Base-by-base conservation (phyloP, 64 coral and sea anemone genomes). In the Trachythela sp. region DNA sequence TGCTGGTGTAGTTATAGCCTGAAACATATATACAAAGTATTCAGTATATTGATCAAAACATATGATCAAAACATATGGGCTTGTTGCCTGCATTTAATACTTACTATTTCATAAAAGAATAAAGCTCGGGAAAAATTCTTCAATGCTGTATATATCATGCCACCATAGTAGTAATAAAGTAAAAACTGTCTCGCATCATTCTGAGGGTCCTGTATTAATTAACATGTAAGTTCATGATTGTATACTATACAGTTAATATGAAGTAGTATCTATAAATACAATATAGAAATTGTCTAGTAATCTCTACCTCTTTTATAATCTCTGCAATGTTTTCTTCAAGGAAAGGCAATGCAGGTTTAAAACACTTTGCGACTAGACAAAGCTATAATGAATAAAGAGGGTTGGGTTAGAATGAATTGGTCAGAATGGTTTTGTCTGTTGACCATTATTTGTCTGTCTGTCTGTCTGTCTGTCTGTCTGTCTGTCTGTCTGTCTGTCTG, bases 31-130 rank as follows among this genome's bases (percentile, higher is more conserved):
- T 18, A 27, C 36, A 39, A 4, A 77, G 71, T 13, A 5, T n/a
- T 6, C 0, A 9, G 68, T 26, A 85, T 26, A 85, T 13, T 18
- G 1, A 14, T 2, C 13, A n/a, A n/a, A n/a, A n/a, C n/a, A n/a
- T n/a, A n/a, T n/a, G n/a, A n/a, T n/a, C n/a, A n/a, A n/a, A n/a
- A n/a, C n/a, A n/a, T n/a, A n/a, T n/a, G n/a, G n/a, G n/a, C n/a
- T n/a, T n/a, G n/a, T n/a, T n/a, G n/a, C n/a, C n/a, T n/a, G n/a
- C n/a, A n/a, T n/a, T n/a, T 14, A 29, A 41, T 52, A 93, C 96
- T 70, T 87, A 99, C 96, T 91, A 99, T 91, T 99, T 99, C 96
- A 93, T 90, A 99, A 91, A 99, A 99, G 87, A 94, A 95, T 9
- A 99, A 84, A 83, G 96, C 96, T 87, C 92, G 95, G 48, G 93